Conservation (phyloP, 1,140 invertebrate species). For the Trachymyrmex cornetzi region DNA sequence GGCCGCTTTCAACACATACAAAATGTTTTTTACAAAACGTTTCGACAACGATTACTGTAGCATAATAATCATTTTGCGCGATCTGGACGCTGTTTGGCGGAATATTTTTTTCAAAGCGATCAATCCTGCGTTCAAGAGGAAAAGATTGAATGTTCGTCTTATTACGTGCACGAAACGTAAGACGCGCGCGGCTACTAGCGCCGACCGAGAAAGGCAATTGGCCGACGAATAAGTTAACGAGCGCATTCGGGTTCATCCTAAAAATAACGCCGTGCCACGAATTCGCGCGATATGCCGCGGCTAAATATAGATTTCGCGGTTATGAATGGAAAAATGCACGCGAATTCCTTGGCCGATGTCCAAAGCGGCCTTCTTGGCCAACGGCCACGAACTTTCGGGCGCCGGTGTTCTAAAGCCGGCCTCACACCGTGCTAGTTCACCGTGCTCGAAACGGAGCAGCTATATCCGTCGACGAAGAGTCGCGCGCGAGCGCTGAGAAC, state of each 20-base stretch:
- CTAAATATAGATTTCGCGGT: conserved; percentile 79
- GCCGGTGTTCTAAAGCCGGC: conserved; percentile 74
- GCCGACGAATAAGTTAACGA: conserved; percentile 61
- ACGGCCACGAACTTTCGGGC: conserved; percentile 74
- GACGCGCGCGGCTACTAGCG: background rate
- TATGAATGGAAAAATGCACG: conserved; percentile 86
- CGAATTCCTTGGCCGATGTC: conserved; percentile 79
- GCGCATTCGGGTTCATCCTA: conserved; percentile 63
- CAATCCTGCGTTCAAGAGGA: background rate
- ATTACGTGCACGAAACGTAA: conserved; percentile 40
- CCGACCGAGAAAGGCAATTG: conserved; percentile 52
- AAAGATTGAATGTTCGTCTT: background rate
- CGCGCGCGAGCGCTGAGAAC: conserved; percentile 38
- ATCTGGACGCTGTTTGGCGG: background rate
- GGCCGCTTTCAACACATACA: too few species aligned
- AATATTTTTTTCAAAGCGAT: background rate
- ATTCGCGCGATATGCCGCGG: conserved; percentile 72
- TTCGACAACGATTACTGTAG: background rate
- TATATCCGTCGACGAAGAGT: conserved; percentile 57
- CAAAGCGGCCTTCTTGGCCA: conserved; percentile 78
- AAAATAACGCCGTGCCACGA: conserved; percentile 77
- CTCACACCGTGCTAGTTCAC: conserved; percentile 55
- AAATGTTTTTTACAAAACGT: too few species aligned
- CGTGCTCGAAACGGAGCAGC: conserved; percentile 54
- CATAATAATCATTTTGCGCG: background rate